phyloP scores from a whole-genome alignment of 2,113 vertebrate genomes.

The Zosterops lateralis region DNA sequence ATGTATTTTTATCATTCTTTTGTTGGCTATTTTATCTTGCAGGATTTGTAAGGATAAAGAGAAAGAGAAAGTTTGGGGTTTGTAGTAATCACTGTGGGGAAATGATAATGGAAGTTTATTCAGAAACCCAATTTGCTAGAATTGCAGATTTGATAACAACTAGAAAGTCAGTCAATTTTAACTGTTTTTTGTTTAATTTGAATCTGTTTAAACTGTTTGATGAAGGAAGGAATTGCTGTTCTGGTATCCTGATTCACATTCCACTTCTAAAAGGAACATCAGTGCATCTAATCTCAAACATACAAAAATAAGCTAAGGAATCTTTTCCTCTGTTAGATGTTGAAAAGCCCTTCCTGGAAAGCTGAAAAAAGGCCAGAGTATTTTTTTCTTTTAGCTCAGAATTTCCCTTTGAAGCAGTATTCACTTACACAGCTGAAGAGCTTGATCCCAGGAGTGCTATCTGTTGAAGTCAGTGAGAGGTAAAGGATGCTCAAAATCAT shows the following conservation, averaged over 20 bases:
- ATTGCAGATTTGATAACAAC: neutral
- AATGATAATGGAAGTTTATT: neutral
- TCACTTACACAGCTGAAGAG: constrained; percentile 18
- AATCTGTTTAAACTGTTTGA: neutral
- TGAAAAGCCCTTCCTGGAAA: constrained; percentile 33
- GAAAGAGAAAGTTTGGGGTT: neutral
- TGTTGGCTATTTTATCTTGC: neutral
- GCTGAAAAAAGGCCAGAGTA: neutral
- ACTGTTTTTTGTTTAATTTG: neutral
- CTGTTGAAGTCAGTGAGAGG: constrained; percentile 24
- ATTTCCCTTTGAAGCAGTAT: constrained; percentile 26
- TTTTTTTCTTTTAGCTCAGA: neutral
- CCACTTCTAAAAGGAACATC: neutral
- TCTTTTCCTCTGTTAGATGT: neutral
- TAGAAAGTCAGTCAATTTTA: neutral
- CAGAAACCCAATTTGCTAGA: neutral
- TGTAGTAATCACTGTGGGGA: neutral
- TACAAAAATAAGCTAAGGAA: neutral
- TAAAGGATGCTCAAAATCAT: constrained; percentile 30
- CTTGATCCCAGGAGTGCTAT: constrained; percentile 32
- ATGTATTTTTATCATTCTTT: neutral
- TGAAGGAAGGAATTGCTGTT: neutral
- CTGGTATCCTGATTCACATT: neutral
- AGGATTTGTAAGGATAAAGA: neutral
- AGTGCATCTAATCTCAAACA: neutral